A percentile compares a stretch with the other conserved stretches of the same genome.
phyloP scores from a whole-genome alignment of 2,113 vertebrate species.

The Natator depressus region DNA sequence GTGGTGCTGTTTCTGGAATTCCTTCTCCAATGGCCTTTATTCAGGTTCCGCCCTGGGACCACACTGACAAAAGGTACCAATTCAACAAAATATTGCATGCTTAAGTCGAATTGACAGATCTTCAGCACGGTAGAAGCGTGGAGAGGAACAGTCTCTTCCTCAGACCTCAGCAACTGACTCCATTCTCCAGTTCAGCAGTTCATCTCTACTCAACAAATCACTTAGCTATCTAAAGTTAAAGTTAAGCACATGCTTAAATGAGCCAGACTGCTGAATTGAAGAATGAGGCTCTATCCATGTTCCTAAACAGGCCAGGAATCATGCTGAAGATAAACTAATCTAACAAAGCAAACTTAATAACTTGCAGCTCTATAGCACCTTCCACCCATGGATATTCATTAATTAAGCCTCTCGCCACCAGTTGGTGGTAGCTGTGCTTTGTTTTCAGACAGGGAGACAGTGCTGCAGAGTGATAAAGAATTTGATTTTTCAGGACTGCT shows the following conservation, averaged over 20 bases:
- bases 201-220: not conserved
- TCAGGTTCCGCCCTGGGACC: slow-evolving; percentile 48
- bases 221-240: not conserved
- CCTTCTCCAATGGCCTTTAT: slow-evolving; percentile 33
- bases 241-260: slow-evolving; percentile 1
- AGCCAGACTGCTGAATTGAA: not conserved
- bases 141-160: not conserved
- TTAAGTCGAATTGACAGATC: not conserved
- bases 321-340: not conserved
- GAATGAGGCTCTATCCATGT: not conserved
- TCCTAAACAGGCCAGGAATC: not conserved
- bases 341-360: not conserved
- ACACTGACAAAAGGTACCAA: slow-evolving; percentile 36
- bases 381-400: not conserved
- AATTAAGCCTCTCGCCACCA: not conserved
- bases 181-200: not conserved
- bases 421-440: not conserved
- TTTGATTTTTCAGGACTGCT: not conserved
- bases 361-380: not conserved
- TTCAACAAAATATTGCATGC: slow-evolving; percentile 54
- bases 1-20: not conserved
- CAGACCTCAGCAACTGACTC: not conserved
- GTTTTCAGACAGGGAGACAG: not conserved
- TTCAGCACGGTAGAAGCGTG: slow-evolving; percentile 2
- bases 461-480: not conserved